Evolutionary conservation across 2,888 invertebrate genomes (phyloP), one percentile per base, ranked within the genome.

Genomic region (Metellina segmentata): DNA sequence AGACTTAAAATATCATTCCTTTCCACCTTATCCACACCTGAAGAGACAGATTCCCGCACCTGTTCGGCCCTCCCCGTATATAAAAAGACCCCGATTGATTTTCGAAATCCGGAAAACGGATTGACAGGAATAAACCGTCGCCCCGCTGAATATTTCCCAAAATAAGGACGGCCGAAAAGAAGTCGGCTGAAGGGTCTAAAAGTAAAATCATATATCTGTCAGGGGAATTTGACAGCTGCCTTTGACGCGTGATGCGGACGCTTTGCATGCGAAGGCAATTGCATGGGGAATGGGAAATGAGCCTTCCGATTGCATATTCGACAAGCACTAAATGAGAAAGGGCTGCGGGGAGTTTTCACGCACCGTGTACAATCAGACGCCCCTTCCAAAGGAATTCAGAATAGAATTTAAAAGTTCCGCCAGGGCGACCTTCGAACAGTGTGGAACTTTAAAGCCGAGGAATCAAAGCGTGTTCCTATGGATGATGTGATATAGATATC

Each of bases 181-280:
- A 51, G 52, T 34, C 34, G 51, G 48, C 49, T 9, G 77, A 34
- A 16, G 48, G 13, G 19, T 20, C 75, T 75, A 20, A 75, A 49
- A 78, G 78, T 52, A 52, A 78, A 78, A 78, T 78, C 78, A n/a
- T 78, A 51, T 78, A 52, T 78, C 78, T 78, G 78, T 78, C 78
- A 52, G 11, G n/a, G 49, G 52, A n/a, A 51, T 51, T 34, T 78
- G 78, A 51, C 78, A 78, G 78, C 51, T 78, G 78, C 78, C 52
- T 78, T 78, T 78, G 78, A 78, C n/a, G 52, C 78, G 7, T 19
- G 78, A 16, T 52, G 34, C 75, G 9, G 19, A 75, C 11, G 48
- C 8, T 20, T 52, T 78, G 16, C 52, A 52, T 51, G n/a, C 11
- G 13, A 49, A 9, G 9, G 74, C 34, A 48, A 74, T 20, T 20